Evolutionary conservation across 2,888 invertebrate species (phyloP).

Genomic region (Polyommatus icarus): DNA sequence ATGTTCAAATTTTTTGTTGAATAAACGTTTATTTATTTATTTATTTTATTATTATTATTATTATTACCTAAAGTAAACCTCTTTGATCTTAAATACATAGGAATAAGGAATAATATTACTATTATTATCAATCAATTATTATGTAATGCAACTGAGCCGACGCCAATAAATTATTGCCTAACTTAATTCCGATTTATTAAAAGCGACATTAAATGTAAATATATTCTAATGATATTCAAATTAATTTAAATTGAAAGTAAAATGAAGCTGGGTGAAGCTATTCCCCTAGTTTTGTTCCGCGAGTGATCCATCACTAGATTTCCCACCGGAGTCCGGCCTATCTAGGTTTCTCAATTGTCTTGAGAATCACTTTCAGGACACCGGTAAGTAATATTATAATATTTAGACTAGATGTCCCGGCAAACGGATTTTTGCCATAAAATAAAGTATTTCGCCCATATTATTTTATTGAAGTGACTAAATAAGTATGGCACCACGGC

Average conservation of each 20-base stretch:
- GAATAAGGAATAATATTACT: no score
- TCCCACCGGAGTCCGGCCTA: slow-evolving; percentile 1
- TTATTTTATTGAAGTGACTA: no score
- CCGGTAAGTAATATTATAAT: background rate
- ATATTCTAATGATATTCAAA: slow-evolving; percentile 42
- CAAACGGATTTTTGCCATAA: no score
- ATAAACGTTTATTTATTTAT: no score
- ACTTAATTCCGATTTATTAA: background rate
- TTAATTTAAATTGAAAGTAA: slow-evolving; percentile 40
- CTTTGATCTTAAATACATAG: no score
- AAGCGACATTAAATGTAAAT: slow-evolving; percentile 39
- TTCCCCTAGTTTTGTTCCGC: slow-evolving; percentile 29
- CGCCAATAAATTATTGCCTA: background rate
- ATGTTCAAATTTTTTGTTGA: no score
- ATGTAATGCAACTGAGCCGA: background rate
- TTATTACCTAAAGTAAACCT: no score
- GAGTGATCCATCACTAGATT: slow-evolving; percentile 42
- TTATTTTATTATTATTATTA: no score
- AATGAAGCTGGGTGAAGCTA: slow-evolving; percentile 33
- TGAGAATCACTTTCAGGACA: background rate
- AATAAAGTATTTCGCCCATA: no score
- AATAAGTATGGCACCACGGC: no score
- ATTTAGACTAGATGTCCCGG: no score
- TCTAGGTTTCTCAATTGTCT: background rate
- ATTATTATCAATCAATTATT: background rate